phyloP scores from a whole-genome alignment of 2,888 invertebrate genomes.

The Leptinotarsa rubiginosa region DNA sequence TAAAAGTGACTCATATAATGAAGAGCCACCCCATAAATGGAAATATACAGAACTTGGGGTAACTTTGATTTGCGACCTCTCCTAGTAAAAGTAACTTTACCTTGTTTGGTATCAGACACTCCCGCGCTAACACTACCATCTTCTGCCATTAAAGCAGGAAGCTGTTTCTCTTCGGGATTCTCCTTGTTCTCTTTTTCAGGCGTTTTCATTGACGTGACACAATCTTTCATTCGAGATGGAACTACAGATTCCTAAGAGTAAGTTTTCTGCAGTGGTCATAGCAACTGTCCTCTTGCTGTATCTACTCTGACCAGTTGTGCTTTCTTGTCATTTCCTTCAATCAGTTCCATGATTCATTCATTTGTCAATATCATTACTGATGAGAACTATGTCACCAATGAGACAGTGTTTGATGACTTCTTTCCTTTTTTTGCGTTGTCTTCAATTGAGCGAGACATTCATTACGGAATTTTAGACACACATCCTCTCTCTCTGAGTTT shows the following conservation, averaged over 20 bases:
- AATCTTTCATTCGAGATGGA: too few relatives aligned
- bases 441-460: conserved; percentile 47
- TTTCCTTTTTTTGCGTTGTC: conserved; percentile 17
- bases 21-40: too few relatives aligned
- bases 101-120: not conserved
- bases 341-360: conserved; percentile 34
- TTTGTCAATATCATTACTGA: too few relatives aligned
- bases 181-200: too few relatives aligned
- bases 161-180: too few relatives aligned
- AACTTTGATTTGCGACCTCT: not conserved
- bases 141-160: not conserved
- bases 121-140: not conserved
- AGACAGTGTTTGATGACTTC: conserved; percentile 7
- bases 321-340: conserved; percentile 38
- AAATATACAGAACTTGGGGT: not conserved
- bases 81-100: not conserved
- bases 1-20: too few relatives aligned
- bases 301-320: not conserved
- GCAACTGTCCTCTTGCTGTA: too few relatives aligned
- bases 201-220: too few relatives aligned
- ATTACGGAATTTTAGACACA: not conserved
- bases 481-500: not conserved
- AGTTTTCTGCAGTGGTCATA: too few relatives aligned
- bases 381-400: too few relatives aligned
- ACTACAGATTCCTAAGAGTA: too few relatives aligned